Conservation (phyloP, 2,113 vertebrate genomes). For the Machaerirhynchus nigripectus region DNA sequence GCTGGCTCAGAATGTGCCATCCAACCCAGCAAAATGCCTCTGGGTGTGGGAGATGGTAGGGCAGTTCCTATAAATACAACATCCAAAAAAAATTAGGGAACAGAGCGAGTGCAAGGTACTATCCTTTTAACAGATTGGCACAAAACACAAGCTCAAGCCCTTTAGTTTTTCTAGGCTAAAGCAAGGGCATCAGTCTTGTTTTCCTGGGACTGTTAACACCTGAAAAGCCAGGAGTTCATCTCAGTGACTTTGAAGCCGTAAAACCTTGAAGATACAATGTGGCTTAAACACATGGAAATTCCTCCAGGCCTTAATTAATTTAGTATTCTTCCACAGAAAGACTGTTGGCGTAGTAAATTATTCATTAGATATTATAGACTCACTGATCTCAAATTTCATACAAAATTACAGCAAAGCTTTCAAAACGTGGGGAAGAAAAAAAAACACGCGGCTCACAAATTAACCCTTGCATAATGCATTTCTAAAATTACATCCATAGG, state of each 20-base stretch:
- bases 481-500: conserved; percentile 44
- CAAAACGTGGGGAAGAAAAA: background rate
- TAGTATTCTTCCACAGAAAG: conserved; percentile 72
- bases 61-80: background rate
- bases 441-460: conserved; percentile 5
- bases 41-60: background rate
- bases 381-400: conserved; percentile 71
- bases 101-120: background rate
- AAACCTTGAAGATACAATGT: conserved; percentile 73
- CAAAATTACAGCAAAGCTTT: conserved; percentile 69
- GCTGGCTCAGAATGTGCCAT: background rate
- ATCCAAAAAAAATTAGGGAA: background rate
- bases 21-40: background rate
- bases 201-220: conserved; percentile 50
- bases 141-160: background rate
- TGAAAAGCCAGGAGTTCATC: conserved; percentile 56
- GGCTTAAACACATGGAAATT: conserved; percentile 72
- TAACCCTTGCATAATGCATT: conserved; percentile 60
- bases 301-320: conserved; percentile 76
- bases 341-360: conserved; percentile 73
- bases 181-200: conserved; percentile 44
- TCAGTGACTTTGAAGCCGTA: conserved; percentile 64
- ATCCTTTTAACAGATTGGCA: background rate
- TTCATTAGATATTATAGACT: conserved; percentile 74
- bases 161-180: conserved; percentile 30